phyloP scores from a whole-genome alignment of 2,888 invertebrate genomes.

The Iphiclides podalirius region DNA sequence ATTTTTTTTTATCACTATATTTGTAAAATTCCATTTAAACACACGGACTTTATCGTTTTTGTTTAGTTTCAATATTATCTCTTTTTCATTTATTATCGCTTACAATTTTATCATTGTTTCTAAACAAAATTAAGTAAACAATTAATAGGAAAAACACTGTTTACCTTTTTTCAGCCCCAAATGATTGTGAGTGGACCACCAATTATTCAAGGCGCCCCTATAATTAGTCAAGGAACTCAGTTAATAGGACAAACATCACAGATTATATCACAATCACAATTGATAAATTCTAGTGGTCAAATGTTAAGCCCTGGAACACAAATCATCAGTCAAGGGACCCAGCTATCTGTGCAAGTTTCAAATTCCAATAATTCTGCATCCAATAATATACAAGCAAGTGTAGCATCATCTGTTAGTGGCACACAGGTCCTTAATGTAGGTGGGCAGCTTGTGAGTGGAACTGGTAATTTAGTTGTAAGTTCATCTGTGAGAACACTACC shows the following conservation, averaged over 20 bases:
- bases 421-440: conserved; percentile 65
- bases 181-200: conserved; percentile 70
- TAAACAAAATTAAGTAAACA: no score
- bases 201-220: conserved; percentile 66
- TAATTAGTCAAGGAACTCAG: conserved; percentile 68
- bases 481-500: conserved; percentile 65
- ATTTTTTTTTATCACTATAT: no score
- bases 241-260: conserved; percentile 61
- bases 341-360: conserved; percentile 59
- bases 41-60: no score
- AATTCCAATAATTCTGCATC: conserved; percentile 45
- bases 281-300: conserved; percentile 58
- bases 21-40: no score
- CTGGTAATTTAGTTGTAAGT: conserved; percentile 61
- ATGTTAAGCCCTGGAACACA: conserved; percentile 66
- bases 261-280: conserved; percentile 63
- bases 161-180: conserved; percentile 50
- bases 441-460: conserved; percentile 52
- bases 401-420: conserved; percentile 50
- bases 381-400: conserved; percentile 48
- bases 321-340: conserved; percentile 72
- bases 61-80: no score
- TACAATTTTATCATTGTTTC: no score
- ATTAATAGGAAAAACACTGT: no score
- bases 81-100: no score